These are phyloP conservation scores for Coracias cyanogaster DNA, from an alignment of 2,797 vertebrate species.

Conservation along the genomic window DNA sequence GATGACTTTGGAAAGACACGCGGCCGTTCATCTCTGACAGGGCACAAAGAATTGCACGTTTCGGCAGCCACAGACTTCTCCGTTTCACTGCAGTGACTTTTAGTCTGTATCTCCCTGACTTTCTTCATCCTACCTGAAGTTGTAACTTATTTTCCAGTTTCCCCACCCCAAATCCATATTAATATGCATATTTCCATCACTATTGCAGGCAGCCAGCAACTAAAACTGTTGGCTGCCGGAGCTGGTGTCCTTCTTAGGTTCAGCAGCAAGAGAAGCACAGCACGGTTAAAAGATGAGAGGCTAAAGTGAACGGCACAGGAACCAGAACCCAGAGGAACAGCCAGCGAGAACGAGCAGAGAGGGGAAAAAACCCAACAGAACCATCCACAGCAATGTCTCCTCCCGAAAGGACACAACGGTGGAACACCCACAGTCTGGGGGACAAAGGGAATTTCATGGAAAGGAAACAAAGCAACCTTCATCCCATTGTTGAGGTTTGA, in stretches of 20 bases:
- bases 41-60: not conserved
- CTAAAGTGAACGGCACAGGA: not conserved
- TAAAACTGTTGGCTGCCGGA: not conserved
- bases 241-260: not conserved
- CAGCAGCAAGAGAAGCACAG: not conserved
- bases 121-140: not conserved
- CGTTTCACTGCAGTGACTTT: not conserved
- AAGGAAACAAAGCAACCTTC: not conserved
- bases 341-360: not conserved
- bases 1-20: constrained; percentile 9
- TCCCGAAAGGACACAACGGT: not conserved
- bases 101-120: accelerated
- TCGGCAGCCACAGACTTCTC: not conserved
- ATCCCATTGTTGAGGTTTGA: not conserved
- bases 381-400: not conserved
- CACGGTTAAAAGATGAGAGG: not conserved
- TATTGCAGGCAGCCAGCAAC: not conserved
- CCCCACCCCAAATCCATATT: not conserved
- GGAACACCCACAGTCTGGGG: not conserved
- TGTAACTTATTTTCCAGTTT: not conserved
- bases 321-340: not conserved
- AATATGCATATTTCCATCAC: not conserved
- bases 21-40: constrained; percentile 11
- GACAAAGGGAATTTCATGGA: not conserved
- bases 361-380: accelerated